Base-by-base conservation (phyloP, 2,888 invertebrate species). In the Rotaria macrura region DNA sequence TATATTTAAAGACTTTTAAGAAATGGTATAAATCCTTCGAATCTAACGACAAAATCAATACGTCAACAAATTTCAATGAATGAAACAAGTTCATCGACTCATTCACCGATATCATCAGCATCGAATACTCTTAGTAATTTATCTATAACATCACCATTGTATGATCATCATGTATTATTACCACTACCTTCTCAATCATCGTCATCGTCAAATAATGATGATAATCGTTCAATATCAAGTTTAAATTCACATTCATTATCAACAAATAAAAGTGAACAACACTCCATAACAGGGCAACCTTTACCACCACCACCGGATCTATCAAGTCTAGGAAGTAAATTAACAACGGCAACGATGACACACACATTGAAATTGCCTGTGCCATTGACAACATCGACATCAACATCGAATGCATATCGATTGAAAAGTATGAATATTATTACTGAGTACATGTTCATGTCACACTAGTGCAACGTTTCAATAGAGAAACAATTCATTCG, bases 251-350 rank as follows among this genome's bases (percentile, higher is more conserved):
- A n/a, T 12, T 79, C 40, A 43, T 23, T 43, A n/a, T 25, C 10
- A 43, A 79, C 12, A 25, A 79, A 40, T 43, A 79, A 43, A 79
- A 79, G 20, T 12, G 40, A 79, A 43, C 65, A 65, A 65, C 17
- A 65, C 20, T 29, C 65, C 6, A 20, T 65, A 20, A 65, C 65
- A n/a, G 79, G 79, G 43, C 79, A 79, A 43, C 79, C 40, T 25
- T 43, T 79, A 43, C 79, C 79, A 79, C 79, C 79, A n/a, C 79
- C 79, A 43, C 79, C 79, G 12, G 79, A 79, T 79, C 25, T 79
- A 25, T 79, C 79, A 25, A 43, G 43, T 79, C n/a, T 79, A 43
- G 79, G 79, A 25, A 79, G 79, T 79, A 79, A 79, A 79, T 14
- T 79, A 79, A 79, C 79, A 23, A 79, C 79, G 34, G 79, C 79